Conservation (phyloP, 2,888 invertebrate genomes). For the Euplagia quadripunctaria region DNA sequence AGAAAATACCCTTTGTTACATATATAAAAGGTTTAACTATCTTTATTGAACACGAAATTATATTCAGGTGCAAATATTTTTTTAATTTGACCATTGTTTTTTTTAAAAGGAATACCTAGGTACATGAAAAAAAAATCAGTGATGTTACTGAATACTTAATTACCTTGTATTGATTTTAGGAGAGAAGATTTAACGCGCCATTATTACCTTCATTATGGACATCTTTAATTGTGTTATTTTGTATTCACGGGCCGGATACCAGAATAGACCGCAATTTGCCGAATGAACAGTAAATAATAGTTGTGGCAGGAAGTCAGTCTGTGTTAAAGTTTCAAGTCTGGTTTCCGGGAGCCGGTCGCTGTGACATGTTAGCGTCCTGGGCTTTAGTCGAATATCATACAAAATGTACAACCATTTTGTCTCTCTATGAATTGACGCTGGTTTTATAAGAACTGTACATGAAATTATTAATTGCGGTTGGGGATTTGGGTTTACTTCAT, state of each 20-base stretch:
- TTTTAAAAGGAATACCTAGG: not conserved
- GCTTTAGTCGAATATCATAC: slow-evolving; percentile 21
- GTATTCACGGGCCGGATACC: not conserved
- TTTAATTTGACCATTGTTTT: not conserved
- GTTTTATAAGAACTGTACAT: not conserved
- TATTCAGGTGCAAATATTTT: not conserved
- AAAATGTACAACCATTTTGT: slow-evolving; percentile 3
- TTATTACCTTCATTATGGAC: not conserved
- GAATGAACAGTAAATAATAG: slow-evolving; percentile 26
- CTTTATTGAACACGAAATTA: not conserved
- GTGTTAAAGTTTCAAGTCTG: slow-evolving; percentile 49
- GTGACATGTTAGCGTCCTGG: slow-evolving; percentile 56
- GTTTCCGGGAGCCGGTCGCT: slow-evolving; percentile 46
- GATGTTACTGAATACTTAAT: not conserved
- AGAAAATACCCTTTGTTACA: not conserved
- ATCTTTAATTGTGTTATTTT: not conserved
- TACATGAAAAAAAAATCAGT: not conserved
- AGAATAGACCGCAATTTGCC: not conserved
- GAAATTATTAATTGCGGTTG: not conserved
- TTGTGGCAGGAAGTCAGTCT: slow-evolving; percentile 19
- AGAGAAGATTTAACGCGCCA: not conserved
- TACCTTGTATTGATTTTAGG: not conserved
- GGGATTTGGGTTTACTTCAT: not conserved
- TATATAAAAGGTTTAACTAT: not conserved
- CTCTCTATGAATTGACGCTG: not conserved